Conservation (phyloP, 2,888 invertebrate genomes). For the Pammene fasciana region DNA sequence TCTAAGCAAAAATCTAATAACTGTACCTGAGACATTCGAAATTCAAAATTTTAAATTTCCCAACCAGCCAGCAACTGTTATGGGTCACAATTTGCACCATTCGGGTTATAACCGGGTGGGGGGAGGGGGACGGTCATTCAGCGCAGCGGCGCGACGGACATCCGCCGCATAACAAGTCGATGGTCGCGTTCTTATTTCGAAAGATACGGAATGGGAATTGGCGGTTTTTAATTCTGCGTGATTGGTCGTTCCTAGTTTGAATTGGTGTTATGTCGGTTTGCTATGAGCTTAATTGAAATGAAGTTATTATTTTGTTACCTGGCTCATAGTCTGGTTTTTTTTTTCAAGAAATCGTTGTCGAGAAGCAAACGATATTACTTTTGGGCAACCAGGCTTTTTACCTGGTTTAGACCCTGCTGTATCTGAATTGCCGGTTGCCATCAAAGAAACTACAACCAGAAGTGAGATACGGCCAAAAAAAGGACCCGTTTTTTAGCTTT, state of each 20-base stretch:
- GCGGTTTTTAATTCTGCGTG: slow-evolving; percentile 59
- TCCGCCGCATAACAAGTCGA: slow-evolving; percentile 84
- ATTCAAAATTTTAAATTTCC: slow-evolving; percentile 38
- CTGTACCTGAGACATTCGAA: slow-evolving; percentile 10
- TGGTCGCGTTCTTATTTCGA: slow-evolving; percentile 76
- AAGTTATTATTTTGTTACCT: no score
- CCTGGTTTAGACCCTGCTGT: no score
- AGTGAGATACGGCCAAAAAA: no score
- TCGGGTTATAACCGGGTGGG: slow-evolving; percentile 70
- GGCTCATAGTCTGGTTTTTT: no score
- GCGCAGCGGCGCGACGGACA: slow-evolving; percentile 83
- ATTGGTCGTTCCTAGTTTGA: slow-evolving; percentile 44
- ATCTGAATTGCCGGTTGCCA: no score
- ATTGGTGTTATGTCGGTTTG: neutral
- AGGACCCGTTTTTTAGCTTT: no score
- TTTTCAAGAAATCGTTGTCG: no score
- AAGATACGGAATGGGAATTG: slow-evolving; percentile 44
- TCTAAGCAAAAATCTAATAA: neutral
- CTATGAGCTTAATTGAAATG: neutral
- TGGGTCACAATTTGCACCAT: slow-evolving; percentile 81
- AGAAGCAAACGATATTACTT: no score
- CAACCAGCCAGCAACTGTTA: slow-evolving; percentile 51
- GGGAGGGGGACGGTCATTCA: slow-evolving; percentile 82
- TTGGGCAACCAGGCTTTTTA: no score
- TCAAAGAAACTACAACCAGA: no score